Percentiles rank a stretch among this genome's conserved stretches.
These are phyloP conservation scores for Rhamnusium bicolor DNA, from an alignment of 2,888 invertebrate genomes.

Conservation along the genomic window DNA sequence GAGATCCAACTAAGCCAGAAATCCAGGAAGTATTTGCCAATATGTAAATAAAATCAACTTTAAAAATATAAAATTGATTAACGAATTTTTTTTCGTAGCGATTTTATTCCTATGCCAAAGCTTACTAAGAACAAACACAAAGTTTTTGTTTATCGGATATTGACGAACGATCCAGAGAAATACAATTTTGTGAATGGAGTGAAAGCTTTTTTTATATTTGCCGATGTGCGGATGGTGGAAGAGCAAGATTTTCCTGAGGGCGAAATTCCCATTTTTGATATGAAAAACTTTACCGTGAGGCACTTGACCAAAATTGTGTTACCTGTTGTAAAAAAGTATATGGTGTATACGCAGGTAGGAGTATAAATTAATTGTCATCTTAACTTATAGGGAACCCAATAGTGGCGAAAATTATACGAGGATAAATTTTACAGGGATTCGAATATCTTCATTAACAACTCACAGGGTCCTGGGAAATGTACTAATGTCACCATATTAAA, in stretches of 20 bases:
- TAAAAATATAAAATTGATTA: not conserved
- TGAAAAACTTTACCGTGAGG: constrained; percentile 77
- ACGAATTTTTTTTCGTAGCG: constrained; percentile 69
- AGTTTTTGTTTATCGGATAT: constrained; percentile 78
- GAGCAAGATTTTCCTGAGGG: constrained; percentile 77
- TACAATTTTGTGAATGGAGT: constrained; percentile 79
- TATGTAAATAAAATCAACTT: constrained; percentile 73
- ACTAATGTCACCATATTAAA: too few species aligned
- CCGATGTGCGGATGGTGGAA: constrained; percentile 77
- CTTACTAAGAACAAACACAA: constrained; percentile 79
- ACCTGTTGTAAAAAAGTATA: constrained; percentile 78
- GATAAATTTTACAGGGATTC: too few species aligned
- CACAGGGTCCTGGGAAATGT: too few species aligned
- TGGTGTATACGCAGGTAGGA: constrained; percentile 80
- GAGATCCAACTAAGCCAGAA: constrained; percentile 74
- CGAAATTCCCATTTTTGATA: constrained; percentile 82
- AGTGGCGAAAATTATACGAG: too few species aligned
- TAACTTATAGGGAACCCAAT: too few species aligned
- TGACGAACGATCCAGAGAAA: constrained; percentile 77
- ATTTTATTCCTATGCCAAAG: constrained; percentile 79
- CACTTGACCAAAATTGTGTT: constrained; percentile 78
- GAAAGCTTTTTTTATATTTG: constrained; percentile 82
- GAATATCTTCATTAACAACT: too few species aligned
- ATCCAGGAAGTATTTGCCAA: constrained; percentile 74
- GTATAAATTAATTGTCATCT: too few species aligned